Percentiles rank a stretch among this genome's conserved stretches.
Conservation (phyloP, 2,113 vertebrate genomes). For the Ardeotis arabs region DNA sequence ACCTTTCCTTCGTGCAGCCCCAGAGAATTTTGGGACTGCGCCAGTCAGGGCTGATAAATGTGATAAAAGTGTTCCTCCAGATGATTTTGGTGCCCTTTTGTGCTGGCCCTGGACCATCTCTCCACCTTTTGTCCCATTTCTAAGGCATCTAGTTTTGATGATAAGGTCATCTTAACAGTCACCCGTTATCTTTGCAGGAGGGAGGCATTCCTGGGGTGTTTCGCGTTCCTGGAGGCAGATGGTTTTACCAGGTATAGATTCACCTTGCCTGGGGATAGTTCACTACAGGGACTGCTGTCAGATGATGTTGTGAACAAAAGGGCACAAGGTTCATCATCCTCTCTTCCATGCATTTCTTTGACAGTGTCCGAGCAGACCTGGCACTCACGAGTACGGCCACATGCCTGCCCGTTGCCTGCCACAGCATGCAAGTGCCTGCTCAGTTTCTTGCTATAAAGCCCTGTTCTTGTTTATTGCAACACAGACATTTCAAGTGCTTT, state of each 20-base stretch:
- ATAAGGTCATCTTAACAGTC: background rate
- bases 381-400: background rate
- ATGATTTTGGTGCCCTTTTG: background rate
- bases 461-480: background rate
- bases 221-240: background rate
- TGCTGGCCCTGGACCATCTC: background rate
- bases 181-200: background rate
- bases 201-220: background rate
- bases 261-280: background rate
- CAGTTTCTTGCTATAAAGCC: background rate
- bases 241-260: background rate
- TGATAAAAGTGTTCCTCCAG: accelerated
- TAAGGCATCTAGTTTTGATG: background rate
- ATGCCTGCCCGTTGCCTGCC: background rate
- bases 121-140: background rate
- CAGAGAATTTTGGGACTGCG: background rate
- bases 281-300: background rate
- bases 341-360: background rate
- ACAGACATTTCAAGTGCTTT: background rate
- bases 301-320: background rate
- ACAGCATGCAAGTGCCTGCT: accelerated
- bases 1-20: background rate
- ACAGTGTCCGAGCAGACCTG: background rate
- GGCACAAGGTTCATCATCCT: background rate
- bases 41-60: accelerated